Evolutionary conservation across 2,113 vertebrate species (phyloP), one percentile per base, ranked within the genome.

Genomic region (Callaeas wilsoni): DNA sequence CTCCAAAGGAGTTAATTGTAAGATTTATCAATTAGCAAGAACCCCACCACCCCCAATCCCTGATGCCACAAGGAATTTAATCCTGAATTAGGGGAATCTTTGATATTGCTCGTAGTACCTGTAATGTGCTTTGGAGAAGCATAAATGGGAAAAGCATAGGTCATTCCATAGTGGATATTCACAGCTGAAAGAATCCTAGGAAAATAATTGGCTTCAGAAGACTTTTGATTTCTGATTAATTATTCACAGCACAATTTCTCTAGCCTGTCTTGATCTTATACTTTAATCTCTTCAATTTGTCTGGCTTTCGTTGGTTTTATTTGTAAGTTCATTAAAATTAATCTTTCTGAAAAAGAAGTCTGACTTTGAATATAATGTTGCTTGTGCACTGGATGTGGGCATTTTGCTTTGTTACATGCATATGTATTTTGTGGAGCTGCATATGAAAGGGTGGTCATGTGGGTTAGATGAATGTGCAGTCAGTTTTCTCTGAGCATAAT

Each of bases 291-390:
- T 93, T 92, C 85, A 88, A 80, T 94, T 97, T 95, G 32, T 93
- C 94, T 94, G 80, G 59, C 47, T 84, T 90, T 94, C 82, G 3
- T 65, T 85, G 64, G 68, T 90, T 95, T 96, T 95, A 90, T 97
- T 97, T 96, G 82, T 94, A 93, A 80, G 81, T 95, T 94, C 75
- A 93, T 96, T 94, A 94, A 94, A 95, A 94, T 95, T 77, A 96
- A 93, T 95, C 91, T 93, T 94, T 91, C 49, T 78, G 69, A 75
- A 75, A 79, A 84, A 82, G 67, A 90, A 94, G 6, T 60, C 82
- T 83, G 80, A 86, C 62, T 95, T 93, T 49, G 87, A 88, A 70
- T 84, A 77, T 84, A 59, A 64, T 70, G n/a, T 88, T 70, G 23
- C 41, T 85, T 85, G 16, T 39, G 33, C 5, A 5, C 50, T 67